Evolutionary conservation across 2,797 vertebrate genomes (phyloP).

Genomic region (Sebastes steindachneri): DNA sequence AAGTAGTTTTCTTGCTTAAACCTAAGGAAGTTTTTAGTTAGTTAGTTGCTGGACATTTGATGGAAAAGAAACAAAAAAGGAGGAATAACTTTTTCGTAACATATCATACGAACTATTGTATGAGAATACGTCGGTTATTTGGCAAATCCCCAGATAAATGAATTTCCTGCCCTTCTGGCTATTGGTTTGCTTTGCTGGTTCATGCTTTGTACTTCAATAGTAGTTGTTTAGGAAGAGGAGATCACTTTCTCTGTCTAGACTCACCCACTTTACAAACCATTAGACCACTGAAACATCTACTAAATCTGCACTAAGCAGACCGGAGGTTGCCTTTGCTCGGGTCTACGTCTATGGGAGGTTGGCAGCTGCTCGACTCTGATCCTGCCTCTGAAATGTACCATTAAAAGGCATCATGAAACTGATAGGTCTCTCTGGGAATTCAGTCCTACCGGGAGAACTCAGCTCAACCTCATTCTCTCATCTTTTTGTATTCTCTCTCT

Average conservation of each 20-base stretch:
- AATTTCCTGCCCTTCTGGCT: background rate
- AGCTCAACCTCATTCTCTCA: constrained; percentile 13
- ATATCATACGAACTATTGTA: too few species aligned
- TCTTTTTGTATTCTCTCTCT: background rate
- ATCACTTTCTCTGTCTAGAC: constrained; percentile 19
- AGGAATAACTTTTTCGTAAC: too few species aligned
- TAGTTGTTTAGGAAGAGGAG: background rate
- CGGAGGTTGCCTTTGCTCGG: background rate
- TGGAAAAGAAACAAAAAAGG: too few species aligned
- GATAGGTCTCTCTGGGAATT: constrained; percentile 67
- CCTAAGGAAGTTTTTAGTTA: too few species aligned
- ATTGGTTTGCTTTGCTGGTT: background rate
- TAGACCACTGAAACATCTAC: constrained; percentile 6
- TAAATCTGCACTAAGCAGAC: constrained; percentile 6
- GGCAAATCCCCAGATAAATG: background rate
- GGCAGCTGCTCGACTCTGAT: constrained; percentile 51
- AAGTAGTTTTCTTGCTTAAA: too few species aligned
- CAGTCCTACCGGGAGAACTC: constrained; percentile 16
- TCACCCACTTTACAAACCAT: constrained; percentile 11
- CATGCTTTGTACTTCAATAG: background rate
- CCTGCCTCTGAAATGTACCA: constrained; percentile 43
- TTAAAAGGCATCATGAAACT: constrained; percentile 63
- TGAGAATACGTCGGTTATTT: background rate
- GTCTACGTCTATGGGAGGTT: constrained; percentile 9
- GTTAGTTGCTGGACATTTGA: too few species aligned